Evolutionary conservation across 1,140 invertebrate species (phyloP), one percentile per base, ranked within the genome.

Genomic region (Phortica variegata): DNA sequence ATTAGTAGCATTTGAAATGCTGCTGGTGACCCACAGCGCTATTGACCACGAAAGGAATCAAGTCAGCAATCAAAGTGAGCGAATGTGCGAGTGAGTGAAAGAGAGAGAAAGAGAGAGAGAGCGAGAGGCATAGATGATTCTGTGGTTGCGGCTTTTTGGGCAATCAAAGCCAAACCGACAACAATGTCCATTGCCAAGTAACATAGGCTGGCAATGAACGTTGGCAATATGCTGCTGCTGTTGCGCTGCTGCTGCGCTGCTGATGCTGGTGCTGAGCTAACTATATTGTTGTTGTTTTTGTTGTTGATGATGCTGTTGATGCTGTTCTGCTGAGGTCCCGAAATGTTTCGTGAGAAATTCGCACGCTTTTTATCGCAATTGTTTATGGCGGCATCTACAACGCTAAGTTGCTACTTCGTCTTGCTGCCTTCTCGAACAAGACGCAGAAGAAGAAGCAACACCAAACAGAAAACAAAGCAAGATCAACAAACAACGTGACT

Each of bases 331-430:
- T 52, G 46, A 52, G 55, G 54, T 46, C 31, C 45, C 46, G 60
- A 65, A 18, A 65, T 54, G 61, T 26, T 62, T 66, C 65, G 65
- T 68, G 63, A 68, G 63, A 68, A 68, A 63, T 68, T 68, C 63
- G 63, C 63, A 68, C 63, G 63, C 57, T 68, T 60, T 63, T 68
- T 68, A 68, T 68, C 65, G 63, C 63, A 68, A 68, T 68, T 68
- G 60, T 68, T 68, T 68, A 68, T 61, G 63, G 60, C 63, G 63
- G 63, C 63, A 68, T 68, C 63, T 60, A 60, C 63, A 61, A 55
- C 61, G 62, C 49, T 62, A 37, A 37, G 17, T 23, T 46, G 52
- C 19, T 45, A 42, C 31, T n/a, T n/a, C n/a, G n/a, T n/a, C n/a
- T n/a, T 49, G 54, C 34, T 39, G 32, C 33, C 47, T 50, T 44